These are phyloP conservation scores for Buathra laborator DNA, from an alignment of 2,888 invertebrate species.

Conservation along the genomic window DNA sequence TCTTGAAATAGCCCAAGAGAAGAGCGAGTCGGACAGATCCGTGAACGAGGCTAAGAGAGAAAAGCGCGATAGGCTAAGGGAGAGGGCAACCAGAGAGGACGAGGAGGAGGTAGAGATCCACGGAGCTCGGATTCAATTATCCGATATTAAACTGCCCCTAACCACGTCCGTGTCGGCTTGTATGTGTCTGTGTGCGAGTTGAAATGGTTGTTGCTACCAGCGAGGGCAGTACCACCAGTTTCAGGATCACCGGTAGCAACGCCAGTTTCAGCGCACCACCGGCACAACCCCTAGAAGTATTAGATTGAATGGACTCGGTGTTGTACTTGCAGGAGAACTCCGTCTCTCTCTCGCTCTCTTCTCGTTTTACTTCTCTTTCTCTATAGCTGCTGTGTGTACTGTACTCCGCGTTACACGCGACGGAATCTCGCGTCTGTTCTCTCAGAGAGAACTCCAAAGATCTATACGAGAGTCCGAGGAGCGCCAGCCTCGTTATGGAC, in stretches of 20 bases:
- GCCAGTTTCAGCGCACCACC: conserved; percentile 40
- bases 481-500: conserved; percentile 30
- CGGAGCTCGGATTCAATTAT: conserved; percentile 84
- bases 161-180: conserved; percentile 78
- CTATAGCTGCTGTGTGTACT: not conserved
- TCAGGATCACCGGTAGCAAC: conserved; percentile 54
- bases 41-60: conserved; percentile 40
- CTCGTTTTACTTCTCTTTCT: not conserved
- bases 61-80: conserved; percentile 60
- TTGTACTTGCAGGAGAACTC: conserved; percentile 79
- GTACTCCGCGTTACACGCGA: conserved; percentile 36
- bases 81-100: conserved; percentile 68
- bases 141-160: conserved; percentile 85
- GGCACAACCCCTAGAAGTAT: conserved; percentile 80
- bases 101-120: conserved; percentile 69
- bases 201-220: conserved; percentile 78
- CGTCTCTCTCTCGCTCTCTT: conserved; percentile 11
- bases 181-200: conserved; percentile 78
- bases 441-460: conserved; percentile 39
- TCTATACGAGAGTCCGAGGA: conserved; percentile 21
- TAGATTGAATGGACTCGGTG: conserved; percentile 83
- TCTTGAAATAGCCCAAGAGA: conserved; percentile 28
- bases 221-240: conserved; percentile 52
- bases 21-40: conserved; percentile 41
- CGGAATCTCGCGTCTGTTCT: conserved; percentile 43